These are phyloP conservation scores for Solenodon paradoxus DNA, from an alignment of 2,113 vertebrate genomes.

Conservation along the genomic window DNA sequence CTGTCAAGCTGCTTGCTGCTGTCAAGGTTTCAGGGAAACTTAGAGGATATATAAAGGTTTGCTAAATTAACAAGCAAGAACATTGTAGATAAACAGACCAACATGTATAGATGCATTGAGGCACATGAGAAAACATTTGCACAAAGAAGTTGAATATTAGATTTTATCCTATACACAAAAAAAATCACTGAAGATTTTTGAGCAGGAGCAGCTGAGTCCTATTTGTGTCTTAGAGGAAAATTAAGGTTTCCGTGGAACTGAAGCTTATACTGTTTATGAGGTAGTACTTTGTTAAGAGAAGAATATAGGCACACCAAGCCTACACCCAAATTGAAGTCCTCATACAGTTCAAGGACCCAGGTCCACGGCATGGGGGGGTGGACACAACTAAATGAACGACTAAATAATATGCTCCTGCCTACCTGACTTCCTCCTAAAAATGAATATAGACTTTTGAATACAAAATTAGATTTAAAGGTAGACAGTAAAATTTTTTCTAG, in stretches of 20 bases:
- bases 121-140: not conserved
- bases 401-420: too few relatives aligned
- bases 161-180: not conserved
- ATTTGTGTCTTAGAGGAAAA: slow-evolving; percentile 16
- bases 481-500: slow-evolving; percentile 1
- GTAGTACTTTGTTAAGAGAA: not conserved
- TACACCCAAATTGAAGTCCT: too few relatives aligned
- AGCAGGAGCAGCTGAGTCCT: not conserved
- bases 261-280: not conserved
- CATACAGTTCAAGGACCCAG: too few relatives aligned
- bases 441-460: not conserved
- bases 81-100: not conserved
- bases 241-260: not conserved
- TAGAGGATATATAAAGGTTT: not conserved
- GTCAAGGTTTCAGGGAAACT: slow-evolving; percentile 10
- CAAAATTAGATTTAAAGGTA: slow-evolving; percentile 44
- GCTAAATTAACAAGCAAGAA: not conserved
- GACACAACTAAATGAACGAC: too few relatives aligned
- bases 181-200: not conserved
- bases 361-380: too few relatives aligned
- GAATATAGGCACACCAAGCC: too few relatives aligned
- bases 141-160: not conserved
- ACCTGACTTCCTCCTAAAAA: too few relatives aligned
- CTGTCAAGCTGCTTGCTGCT: not conserved
- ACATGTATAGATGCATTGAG: slow-evolving; percentile 1